Evolutionary conservation across 2,113 vertebrate species (phyloP).

Genomic region (Chamaetylas fuelleborni): DNA sequence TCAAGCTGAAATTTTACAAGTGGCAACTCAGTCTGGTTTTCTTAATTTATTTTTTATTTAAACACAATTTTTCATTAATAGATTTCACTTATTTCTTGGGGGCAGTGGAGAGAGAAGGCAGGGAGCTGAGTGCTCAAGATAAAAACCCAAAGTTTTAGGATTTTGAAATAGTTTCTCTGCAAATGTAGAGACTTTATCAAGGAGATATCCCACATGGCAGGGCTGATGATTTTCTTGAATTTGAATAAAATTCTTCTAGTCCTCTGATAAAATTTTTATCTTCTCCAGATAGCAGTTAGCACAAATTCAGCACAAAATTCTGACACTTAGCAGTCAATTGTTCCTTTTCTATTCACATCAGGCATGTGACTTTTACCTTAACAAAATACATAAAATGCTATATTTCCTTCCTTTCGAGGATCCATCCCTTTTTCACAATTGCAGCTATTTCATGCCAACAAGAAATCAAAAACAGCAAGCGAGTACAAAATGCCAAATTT

Average conservation of each 20-base stretch:
- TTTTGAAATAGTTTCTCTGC: not conserved
- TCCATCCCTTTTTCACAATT: rapidly evolving
- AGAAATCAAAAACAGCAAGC: not conserved
- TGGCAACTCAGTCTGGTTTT: not conserved
- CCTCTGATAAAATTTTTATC: not conserved
- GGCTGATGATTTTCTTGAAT: not conserved
- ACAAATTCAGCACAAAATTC: not conserved
- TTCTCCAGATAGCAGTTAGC: not conserved
- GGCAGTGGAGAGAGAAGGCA: rapidly evolving
- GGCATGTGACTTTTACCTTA: not conserved
- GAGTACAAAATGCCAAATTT: not conserved
- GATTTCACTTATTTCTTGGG: not conserved
- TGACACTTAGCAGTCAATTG: not conserved
- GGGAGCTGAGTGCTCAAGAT: not conserved
- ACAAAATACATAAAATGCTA: not conserved
- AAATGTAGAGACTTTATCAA: not conserved
- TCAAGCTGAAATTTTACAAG: not conserved
- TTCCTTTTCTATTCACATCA: not conserved
- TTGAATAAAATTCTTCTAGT: not conserved
- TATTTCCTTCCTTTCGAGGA: not conserved
- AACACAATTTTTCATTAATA: not conserved
- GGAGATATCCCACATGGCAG: not conserved
- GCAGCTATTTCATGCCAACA: not conserved
- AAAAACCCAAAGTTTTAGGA: not conserved
- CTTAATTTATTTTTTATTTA: not conserved